A percentile compares a stretch with the other conserved stretches of the same genome.
These are phyloP conservation scores for Eupithecia inturbata DNA, from an alignment of 2,888 invertebrate genomes.

Conservation along the genomic window DNA sequence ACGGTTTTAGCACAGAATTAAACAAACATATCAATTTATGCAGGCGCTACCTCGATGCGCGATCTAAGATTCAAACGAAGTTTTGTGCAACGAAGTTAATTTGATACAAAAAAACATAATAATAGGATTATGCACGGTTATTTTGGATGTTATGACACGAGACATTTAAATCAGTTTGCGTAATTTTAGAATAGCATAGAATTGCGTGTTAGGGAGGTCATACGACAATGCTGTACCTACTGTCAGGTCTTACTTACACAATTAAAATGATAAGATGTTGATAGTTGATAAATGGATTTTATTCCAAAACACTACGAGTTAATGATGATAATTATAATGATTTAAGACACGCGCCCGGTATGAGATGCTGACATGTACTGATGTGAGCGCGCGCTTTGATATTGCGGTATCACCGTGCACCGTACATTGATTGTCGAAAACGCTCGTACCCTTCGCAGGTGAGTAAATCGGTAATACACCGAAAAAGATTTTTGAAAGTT, in stretches of 20 bases:
- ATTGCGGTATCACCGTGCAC: too few relatives aligned
- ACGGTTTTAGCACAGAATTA: background rate
- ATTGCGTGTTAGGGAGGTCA: background rate
- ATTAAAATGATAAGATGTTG: too few relatives aligned
- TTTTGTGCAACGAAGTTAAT: slow-evolving; percentile 2
- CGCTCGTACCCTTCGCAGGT: background rate
- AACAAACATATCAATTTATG: background rate
- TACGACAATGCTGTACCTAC: background rate
- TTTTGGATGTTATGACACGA: slow-evolving; percentile 2
- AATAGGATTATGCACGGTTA: slow-evolving; percentile 1
- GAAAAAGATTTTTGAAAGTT: background rate
- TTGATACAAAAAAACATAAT: slow-evolving; percentile 9
- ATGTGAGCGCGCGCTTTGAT: too few relatives aligned
- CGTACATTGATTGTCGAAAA: too few relatives aligned
- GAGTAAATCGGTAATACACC: background rate
- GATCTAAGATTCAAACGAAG: background rate
- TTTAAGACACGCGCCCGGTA: too few relatives aligned
- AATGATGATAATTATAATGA: too few relatives aligned
- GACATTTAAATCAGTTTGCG: background rate
- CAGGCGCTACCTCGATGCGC: background rate
- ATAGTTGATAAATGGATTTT: too few relatives aligned
- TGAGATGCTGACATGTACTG: too few relatives aligned
- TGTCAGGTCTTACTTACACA: too few relatives aligned
- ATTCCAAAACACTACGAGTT: too few relatives aligned
- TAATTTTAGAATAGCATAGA: background rate